Evolutionary conservation across 2,888 invertebrate species (phyloP).

Genomic region (Andrena bucephala): DNA sequence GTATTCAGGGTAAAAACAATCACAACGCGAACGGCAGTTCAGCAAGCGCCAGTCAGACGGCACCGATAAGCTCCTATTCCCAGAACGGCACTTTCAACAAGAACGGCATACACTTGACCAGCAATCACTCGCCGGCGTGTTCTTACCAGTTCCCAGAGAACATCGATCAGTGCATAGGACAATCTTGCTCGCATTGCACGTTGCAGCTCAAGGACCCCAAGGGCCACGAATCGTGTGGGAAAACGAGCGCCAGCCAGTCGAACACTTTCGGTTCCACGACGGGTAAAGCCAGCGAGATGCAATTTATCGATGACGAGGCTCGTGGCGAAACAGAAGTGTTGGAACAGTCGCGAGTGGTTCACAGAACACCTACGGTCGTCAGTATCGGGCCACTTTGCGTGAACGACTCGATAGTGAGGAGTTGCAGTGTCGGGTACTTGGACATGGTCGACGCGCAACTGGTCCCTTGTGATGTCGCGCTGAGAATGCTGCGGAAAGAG

Average conservation of each 20-base stretch:
- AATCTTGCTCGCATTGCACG: slow-evolving; percentile 67
- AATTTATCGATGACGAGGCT: slow-evolving; percentile 90
- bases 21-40: slow-evolving; percentile 62
- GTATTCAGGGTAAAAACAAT: slow-evolving; percentile 76
- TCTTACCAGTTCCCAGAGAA: slow-evolving; percentile 78
- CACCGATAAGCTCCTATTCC: slow-evolving; percentile 18
- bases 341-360: slow-evolving; percentile 72
- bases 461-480: slow-evolving; percentile 90
- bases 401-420: slow-evolving; percentile 91
- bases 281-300: slow-evolving; percentile 87
- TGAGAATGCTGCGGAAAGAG: slow-evolving; percentile 90
- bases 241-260: slow-evolving; percentile 66
- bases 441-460: slow-evolving; percentile 92
- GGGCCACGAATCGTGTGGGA: slow-evolving; percentile 70
- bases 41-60: slow-evolving; percentile 25
- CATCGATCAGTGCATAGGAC: slow-evolving; percentile 72
- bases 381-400: slow-evolving; percentile 88
- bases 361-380: slow-evolving; percentile 87
- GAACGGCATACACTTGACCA: slow-evolving; percentile 70
- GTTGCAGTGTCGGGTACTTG: slow-evolving; percentile 95
- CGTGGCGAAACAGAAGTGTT: slow-evolving; percentile 71
- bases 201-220: slow-evolving; percentile 73
- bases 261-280: slow-evolving; percentile 42
- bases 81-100: slow-evolving; percentile 50
- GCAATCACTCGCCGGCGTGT: slow-evolving; percentile 77